phyloP scores from a whole-genome alignment of 2,888 invertebrate species.

The Monoplex corrugatus region DNA sequence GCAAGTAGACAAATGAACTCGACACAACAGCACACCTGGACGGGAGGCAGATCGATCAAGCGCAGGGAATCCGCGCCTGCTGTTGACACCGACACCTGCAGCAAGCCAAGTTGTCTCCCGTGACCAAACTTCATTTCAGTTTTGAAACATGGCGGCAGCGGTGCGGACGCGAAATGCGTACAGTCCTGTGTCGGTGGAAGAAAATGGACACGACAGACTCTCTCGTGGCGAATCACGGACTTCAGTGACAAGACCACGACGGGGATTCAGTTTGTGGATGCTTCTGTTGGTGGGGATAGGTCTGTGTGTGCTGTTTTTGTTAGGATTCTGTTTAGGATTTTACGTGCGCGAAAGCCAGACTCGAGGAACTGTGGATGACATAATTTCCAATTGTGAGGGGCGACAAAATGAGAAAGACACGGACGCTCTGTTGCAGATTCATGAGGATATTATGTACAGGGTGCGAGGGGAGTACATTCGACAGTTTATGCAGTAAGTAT shows the following conservation, averaged over 20 bases:
- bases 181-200: conserved; percentile 44
- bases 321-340: conserved; percentile 71
- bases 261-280: conserved; percentile 64
- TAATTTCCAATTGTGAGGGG: conserved; percentile 44
- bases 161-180: conserved; percentile 37
- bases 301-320: conserved; percentile 67
- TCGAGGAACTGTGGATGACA: conserved; percentile 45
- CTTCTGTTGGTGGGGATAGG: conserved; percentile 64
- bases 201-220: conserved; percentile 44
- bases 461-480: conserved; percentile 63
- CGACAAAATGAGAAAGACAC: conserved; percentile 61
- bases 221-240: conserved; percentile 15
- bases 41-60: neutral
- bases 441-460: conserved; percentile 69
- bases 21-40: neutral
- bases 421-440: conserved; percentile 61
- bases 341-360: conserved; percentile 68
- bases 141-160: conserved; percentile 51
- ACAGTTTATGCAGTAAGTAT: conserved; percentile 63
- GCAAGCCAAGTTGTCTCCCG: conserved; percentile 30
- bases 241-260: conserved; percentile 56
- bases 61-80: neutral
- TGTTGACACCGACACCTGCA: neutral
- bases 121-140: neutral
- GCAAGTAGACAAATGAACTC: no score